Percentiles rank a stretch among this genome's conserved stretches.
Conservation (phyloP, 2,113 vertebrate species). For the Petaurus breviceps region DNA sequence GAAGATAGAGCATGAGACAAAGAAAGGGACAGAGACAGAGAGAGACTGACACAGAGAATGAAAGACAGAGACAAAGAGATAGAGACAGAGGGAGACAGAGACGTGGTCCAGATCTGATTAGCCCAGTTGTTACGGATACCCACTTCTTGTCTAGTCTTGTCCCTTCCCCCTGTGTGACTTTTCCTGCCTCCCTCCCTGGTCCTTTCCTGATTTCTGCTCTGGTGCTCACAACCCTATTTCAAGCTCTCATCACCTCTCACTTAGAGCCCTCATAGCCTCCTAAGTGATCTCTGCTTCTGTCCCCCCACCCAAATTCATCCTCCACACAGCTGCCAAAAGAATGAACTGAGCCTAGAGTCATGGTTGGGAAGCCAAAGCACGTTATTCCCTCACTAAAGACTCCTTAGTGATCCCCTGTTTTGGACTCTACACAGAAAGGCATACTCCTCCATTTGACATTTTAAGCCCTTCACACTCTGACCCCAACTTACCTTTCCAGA, state of each 20-base stretch:
- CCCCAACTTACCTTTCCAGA: not conserved
- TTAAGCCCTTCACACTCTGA: not conserved
- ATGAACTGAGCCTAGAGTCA: too few relatives aligned
- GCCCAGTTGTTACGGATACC: not conserved
- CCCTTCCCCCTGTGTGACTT: constrained; percentile 7
- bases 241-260: not conserved
- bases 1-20: not conserved
- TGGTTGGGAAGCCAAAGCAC: not conserved
- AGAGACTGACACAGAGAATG: not conserved
- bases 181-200: not conserved
- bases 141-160: not conserved
- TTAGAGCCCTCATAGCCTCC: not conserved
- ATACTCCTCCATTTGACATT: not conserved
- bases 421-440: not conserved
- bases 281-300: not conserved
- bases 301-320: not conserved
- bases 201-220: not conserved
- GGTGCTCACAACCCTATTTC: not conserved
- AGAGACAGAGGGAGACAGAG: not conserved
- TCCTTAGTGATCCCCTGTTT: not conserved
- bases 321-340: not conserved
- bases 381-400: not conserved
- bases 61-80: not conserved
- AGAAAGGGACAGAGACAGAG: not conserved
- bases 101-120: not conserved